Percentiles rank a stretch among this genome's conserved stretches.
Evolutionary conservation across 2,797 vertebrate genomes (phyloP).

Genomic region (Lates japonicus): DNA sequence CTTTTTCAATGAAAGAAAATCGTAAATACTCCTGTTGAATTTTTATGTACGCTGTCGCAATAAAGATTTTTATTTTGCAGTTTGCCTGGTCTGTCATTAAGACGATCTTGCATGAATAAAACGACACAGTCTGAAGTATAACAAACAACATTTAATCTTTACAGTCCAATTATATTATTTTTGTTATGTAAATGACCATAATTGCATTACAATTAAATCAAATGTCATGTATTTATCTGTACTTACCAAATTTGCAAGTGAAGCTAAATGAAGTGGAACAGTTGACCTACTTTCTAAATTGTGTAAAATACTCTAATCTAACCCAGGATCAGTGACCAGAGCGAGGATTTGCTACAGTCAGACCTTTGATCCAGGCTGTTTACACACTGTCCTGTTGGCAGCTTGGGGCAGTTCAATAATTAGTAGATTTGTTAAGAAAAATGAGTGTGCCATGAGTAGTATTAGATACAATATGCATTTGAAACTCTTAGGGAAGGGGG

Average conservation of each 20-base stretch:
- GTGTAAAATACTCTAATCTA: constrained; percentile 33
- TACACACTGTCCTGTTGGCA: constrained; percentile 41
- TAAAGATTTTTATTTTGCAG: constrained; percentile 79
- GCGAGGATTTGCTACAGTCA: constrained; percentile 17
- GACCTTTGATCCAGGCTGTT: constrained; percentile 67
- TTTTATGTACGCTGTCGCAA: constrained; percentile 61
- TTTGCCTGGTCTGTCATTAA: constrained; percentile 18
- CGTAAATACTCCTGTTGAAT: constrained; percentile 38
- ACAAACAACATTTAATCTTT: constrained; percentile 79
- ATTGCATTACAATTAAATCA: constrained; percentile 71
- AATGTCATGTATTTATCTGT: constrained; percentile 30
- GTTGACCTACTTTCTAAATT: constrained; percentile 55
- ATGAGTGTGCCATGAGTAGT: constrained; percentile 18
- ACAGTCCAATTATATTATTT: constrained; percentile 61
- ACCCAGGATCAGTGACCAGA: constrained; percentile 31
- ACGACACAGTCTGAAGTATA: constrained; percentile 45
- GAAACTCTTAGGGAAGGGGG: constrained; percentile 23
- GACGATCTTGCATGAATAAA: constrained; percentile 8
- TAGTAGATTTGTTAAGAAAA: constrained; percentile 39
- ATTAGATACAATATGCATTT: constrained; percentile 42
- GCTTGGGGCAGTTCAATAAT: constrained; percentile 30
- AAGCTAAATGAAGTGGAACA: constrained; percentile 16
- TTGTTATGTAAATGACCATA: constrained; percentile 82
- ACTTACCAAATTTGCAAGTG: constrained; percentile 42
- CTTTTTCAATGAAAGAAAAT: constrained; percentile 52